Percentiles rank a stretch among this genome's conserved stretches.
Evolutionary conservation across 2,797 vertebrate genomes (phyloP).

Genomic region (Siniperca obscura): DNA sequence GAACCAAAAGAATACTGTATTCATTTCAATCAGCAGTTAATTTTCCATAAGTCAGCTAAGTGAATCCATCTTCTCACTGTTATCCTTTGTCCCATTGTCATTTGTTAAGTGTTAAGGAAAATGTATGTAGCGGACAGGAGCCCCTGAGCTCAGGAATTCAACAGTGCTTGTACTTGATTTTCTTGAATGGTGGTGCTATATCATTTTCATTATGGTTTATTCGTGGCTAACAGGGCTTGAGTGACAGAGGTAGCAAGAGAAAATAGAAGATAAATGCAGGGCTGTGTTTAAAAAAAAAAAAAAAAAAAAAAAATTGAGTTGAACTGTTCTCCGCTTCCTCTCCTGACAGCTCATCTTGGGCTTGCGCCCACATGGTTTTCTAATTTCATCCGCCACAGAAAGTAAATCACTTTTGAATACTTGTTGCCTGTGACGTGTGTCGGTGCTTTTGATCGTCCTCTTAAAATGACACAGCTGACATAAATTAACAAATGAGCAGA

Average conservation of each 20-base stretch:
- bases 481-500: conserved; percentile 12
- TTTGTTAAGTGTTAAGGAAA: background rate
- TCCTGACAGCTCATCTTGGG: conserved; percentile 20
- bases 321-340: background rate
- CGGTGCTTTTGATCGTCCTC: background rate
- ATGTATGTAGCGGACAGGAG: background rate
- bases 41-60: background rate
- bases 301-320: no score
- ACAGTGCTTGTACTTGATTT: background rate
- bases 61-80: background rate
- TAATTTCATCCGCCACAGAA: conserved; percentile 7
- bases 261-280: background rate
- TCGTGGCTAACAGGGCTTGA: background rate
- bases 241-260: background rate
- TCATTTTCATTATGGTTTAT: background rate
- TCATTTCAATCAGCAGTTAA: background rate
- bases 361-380: conserved; percentile 1
- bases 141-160: background rate
- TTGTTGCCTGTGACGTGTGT: conserved; percentile 43
- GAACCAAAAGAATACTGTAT: background rate
- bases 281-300: background rate
- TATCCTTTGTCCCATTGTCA: background rate
- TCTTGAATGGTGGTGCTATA: conserved; percentile 2
- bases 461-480: conserved; percentile 38
- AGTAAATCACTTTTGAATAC: background rate